These are phyloP conservation scores for Notolepis coatsorum DNA, from an alignment of 2,797 vertebrate species.

Conservation along the genomic window DNA sequence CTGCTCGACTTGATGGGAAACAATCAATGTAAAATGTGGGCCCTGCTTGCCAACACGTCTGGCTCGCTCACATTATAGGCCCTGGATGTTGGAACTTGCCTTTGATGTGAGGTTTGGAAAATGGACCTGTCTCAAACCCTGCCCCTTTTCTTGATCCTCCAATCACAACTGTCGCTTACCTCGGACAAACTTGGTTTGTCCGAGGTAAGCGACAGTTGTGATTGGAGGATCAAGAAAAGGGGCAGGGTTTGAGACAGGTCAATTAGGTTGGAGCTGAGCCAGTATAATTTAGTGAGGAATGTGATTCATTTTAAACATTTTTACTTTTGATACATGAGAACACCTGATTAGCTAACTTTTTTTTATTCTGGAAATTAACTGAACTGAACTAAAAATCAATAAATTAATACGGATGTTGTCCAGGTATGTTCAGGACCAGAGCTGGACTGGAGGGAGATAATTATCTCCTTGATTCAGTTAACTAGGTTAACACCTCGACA, in stretches of 20 bases:
- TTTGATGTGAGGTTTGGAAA: slow-evolving; percentile 40
- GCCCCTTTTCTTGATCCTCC: too few relatives aligned
- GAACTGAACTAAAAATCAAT: not conserved
- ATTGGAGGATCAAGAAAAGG: too few relatives aligned
- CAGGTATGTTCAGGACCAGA: slow-evolving; percentile 7
- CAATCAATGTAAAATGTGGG: slow-evolving; percentile 28
- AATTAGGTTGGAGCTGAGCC: slow-evolving; percentile 33
- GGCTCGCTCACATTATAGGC: slow-evolving; percentile 23
- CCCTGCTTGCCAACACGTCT: slow-evolving; percentile 14
- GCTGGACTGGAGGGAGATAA: not conserved
- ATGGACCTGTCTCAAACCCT: too few relatives aligned
- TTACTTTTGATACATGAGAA: slow-evolving; percentile 28
- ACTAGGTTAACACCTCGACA: slow-evolving; percentile 49
- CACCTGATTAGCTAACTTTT: too few relatives aligned
- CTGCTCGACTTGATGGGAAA: slow-evolving; percentile 58
- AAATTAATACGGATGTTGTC: slow-evolving; percentile 1
- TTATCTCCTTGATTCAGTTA: slow-evolving; percentile 6
- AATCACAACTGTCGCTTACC: too few relatives aligned
- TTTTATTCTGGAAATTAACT: not conserved
- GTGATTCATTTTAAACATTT: slow-evolving; percentile 34
- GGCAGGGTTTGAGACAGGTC: too few relatives aligned
- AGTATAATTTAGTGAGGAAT: slow-evolving; percentile 31
- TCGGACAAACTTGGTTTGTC: too few relatives aligned
- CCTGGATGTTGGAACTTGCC: slow-evolving; percentile 32
- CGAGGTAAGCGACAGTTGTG: too few relatives aligned